phyloP scores from a whole-genome alignment of 2,888 invertebrate genomes.

The Xestia sexstrigata region DNA sequence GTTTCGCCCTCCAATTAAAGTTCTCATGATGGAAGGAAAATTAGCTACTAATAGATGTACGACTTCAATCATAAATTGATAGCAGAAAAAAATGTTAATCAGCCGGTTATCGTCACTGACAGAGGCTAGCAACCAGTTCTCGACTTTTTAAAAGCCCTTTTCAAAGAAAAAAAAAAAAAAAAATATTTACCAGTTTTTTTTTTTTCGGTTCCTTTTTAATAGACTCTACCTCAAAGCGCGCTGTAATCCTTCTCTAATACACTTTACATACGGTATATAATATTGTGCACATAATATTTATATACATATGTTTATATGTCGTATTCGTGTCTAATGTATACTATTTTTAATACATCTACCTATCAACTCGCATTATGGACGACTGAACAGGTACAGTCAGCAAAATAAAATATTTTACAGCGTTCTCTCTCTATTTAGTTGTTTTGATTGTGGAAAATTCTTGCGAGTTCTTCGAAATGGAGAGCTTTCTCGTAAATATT shows the following conservation, averaged over 20 bases:
- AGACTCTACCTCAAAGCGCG: conserved; percentile 65
- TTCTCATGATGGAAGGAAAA: too few species aligned
- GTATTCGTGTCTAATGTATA: conserved; percentile 89
- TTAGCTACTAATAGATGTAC: too few species aligned
- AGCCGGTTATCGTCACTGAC: neutral
- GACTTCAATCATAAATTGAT: too few species aligned
- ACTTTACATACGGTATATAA: conserved; percentile 66
- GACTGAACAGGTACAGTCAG: conserved; percentile 82
- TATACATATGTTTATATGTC: conserved; percentile 78
- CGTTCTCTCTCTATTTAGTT: neutral
- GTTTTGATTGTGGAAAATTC: neutral
- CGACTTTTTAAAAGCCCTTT: neutral
- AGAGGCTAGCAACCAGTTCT: neutral
- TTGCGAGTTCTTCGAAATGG: neutral
- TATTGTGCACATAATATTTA: conserved; percentile 50
- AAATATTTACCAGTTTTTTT: conserved; percentile 2
- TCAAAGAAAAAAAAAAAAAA: neutral
- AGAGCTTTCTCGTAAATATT: neutral
- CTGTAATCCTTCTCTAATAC: conserved; percentile 77
- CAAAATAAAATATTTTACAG: conserved; percentile 69
- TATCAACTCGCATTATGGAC: conserved; percentile 91
- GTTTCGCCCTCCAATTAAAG: too few species aligned
- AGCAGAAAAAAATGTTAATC: too few species aligned
- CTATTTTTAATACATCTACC: conserved; percentile 91
- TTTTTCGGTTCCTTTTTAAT: neutral